Base-by-base conservation (phyloP, 2,113 vertebrate species). In the Hemicordylus capensis region DNA sequence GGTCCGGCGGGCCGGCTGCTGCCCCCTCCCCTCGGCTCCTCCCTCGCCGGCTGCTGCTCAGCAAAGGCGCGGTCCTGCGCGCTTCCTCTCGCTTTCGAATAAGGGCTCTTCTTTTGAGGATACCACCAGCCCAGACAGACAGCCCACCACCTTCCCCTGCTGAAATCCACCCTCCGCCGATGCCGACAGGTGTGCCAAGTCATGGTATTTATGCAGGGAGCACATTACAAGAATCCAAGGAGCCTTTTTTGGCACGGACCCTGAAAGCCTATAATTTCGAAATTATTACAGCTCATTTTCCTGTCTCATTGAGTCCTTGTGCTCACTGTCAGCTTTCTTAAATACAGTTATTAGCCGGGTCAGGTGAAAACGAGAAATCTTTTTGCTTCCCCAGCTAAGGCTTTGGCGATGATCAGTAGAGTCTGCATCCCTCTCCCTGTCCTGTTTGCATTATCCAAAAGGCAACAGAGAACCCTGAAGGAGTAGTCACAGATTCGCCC, bases 241-340 rank as follows among this genome's bases (percentile, higher is more conserved):
- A 69, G 63, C 46, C 39, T 84, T 76, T 84, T 37, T 51, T 39
- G 6, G 34, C 61, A n/a, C 7, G 14, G 48, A 42, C 73, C 61
- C 61, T n/a, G 73, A 59, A 84, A 84, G 15, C 83, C 83, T 84
- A 63, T 69, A 77, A 84, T 84, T 84, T 84, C n/a, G 28, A 44
- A 77, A 84, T 84, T 84, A 84, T 84, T 44, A 46, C 63, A 58
- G 74, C 83, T 84, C 75, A 77, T 84, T 84, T 77, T 77, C 48
- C 63, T 84, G 48, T 69, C 83, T 77, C 6, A 7, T 37, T 58
- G 74, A 84, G 83, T 20, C 48, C 17, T 24, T 4, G 74, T 8
- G 12, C 37, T 66, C 2, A 7, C 2, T n/a, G 37, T 42, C 26
- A 22, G 9, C 34, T 54, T 26, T 14, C 74, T 67, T 69, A 76